Evolutionary conservation across 2,113 vertebrate genomes (phyloP).

Genomic region (Scomber japonicus): DNA sequence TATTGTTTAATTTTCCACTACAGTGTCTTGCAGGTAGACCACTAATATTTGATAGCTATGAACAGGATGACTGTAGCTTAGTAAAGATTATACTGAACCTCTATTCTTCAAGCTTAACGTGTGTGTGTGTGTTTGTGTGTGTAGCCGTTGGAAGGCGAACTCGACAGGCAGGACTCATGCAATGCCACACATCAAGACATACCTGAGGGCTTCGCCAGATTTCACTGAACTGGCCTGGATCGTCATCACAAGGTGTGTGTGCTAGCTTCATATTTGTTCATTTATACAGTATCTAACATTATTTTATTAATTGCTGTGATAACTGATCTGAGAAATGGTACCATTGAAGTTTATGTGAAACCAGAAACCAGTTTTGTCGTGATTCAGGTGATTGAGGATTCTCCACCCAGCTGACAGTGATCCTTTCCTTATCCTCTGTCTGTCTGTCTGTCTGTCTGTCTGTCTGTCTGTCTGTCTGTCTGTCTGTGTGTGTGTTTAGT

Average conservation of each 20-base stretch:
- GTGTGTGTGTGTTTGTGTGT: slow-evolving; percentile 1
- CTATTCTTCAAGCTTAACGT: background rate
- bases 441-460: background rate
- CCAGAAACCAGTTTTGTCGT: too few species aligned
- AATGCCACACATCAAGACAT: slow-evolving; percentile 98
- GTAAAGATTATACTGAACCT: too few species aligned
- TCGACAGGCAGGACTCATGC: slow-evolving; percentile 91
- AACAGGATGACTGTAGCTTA: too few species aligned
- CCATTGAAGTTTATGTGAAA: too few species aligned
- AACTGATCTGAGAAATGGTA: too few species aligned
- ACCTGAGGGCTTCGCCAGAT: slow-evolving; percentile 92
- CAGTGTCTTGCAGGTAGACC: too few species aligned
- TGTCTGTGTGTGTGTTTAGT: slow-evolving; percentile 78
- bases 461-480: background rate
- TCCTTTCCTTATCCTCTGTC: background rate
- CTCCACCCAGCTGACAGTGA: too few species aligned
- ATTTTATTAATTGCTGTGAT: too few species aligned
- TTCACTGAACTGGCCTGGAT: slow-evolving; percentile 94
- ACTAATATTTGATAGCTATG: too few species aligned
- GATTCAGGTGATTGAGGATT: too few species aligned
- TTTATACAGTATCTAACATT: too few species aligned
- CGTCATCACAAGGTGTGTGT: slow-evolving; percentile 91
- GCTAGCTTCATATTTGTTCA: background rate
- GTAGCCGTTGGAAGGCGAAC: slow-evolving; percentile 93
- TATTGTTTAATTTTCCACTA: background rate